Conservation (phyloP, 2,888 invertebrate genomes). For the Oithona nana region DNA sequence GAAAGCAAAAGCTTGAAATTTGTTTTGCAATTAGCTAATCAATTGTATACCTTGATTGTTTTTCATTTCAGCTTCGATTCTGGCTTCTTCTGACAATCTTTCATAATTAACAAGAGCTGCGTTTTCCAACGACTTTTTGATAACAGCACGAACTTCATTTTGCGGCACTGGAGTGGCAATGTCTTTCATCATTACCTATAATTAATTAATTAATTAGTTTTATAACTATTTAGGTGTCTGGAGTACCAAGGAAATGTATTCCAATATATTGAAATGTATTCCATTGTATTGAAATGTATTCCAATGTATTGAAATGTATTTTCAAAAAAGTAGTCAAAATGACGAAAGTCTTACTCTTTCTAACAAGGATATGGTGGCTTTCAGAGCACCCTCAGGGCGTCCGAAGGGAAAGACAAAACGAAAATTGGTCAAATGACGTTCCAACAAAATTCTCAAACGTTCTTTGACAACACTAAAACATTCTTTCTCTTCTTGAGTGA, state of each 20-base stretch:
- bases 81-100: conserved; percentile 82
- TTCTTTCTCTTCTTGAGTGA: conserved; percentile 92
- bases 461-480: conserved; percentile 96
- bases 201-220: no score
- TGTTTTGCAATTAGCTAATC: not conserved
- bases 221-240: not conserved
- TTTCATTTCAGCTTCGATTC: conserved; percentile 46
- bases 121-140: conserved; percentile 89
- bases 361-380: conserved; percentile 80
- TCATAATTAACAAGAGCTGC: conserved; percentile 96
- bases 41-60: not conserved
- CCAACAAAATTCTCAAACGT: conserved; percentile 68
- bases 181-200: conserved; percentile 87
- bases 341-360: conserved; percentile 61
- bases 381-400: conserved; percentile 89
- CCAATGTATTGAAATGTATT: no score
- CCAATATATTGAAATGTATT: not conserved
- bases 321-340: no score
- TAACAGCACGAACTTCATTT: conserved; percentile 86
- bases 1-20: no score
- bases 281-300: not conserved
- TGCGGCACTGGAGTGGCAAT: conserved; percentile 86
- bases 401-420: conserved; percentile 97
- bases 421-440: conserved; percentile 98
- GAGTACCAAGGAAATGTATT: not conserved